phyloP scores from a whole-genome alignment of 2,888 invertebrate species.

The Amphipoea lucens region DNA sequence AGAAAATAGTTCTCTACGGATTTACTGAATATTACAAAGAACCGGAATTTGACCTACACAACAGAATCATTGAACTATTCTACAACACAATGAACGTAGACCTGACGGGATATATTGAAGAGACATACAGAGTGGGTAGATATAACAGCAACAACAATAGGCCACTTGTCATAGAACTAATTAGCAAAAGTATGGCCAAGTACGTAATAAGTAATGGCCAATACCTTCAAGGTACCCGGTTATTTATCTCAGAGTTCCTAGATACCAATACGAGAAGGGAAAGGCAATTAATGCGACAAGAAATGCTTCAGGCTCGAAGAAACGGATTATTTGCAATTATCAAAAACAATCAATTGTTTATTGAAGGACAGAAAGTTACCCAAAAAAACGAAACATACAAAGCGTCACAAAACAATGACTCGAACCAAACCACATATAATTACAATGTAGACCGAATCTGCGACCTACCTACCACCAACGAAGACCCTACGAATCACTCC shows the following conservation, averaged over 20 bases:
- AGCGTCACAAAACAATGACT: not conserved
- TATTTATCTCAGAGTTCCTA: not conserved
- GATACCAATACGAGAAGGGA: not conserved
- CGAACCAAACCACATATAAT: not conserved
- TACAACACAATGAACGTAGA: not conserved
- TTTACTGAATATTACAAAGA: not conserved
- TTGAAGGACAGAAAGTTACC: not conserved
- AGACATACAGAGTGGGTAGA: not conserved
- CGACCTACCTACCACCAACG: not conserved
- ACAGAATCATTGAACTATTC: conserved; percentile 1
- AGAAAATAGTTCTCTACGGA: not conserved
- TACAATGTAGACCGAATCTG: not conserved
- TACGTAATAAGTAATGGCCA: not conserved
- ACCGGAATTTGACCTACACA: not conserved
- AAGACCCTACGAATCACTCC: not conserved
- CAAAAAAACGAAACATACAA: not conserved
- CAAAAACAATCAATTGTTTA: not conserved
- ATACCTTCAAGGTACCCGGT: not conserved
- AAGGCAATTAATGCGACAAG: not conserved
- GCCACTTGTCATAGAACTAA: not conserved
- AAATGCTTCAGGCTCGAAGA: not conserved
- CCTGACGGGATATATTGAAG: not conserved
- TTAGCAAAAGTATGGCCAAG: not conserved
- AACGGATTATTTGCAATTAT: not conserved
- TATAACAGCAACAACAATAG: not conserved